These are phyloP conservation scores for Pteromalus puparum DNA, from an alignment of 1,140 invertebrate genomes.

Conservation along the genomic window DNA sequence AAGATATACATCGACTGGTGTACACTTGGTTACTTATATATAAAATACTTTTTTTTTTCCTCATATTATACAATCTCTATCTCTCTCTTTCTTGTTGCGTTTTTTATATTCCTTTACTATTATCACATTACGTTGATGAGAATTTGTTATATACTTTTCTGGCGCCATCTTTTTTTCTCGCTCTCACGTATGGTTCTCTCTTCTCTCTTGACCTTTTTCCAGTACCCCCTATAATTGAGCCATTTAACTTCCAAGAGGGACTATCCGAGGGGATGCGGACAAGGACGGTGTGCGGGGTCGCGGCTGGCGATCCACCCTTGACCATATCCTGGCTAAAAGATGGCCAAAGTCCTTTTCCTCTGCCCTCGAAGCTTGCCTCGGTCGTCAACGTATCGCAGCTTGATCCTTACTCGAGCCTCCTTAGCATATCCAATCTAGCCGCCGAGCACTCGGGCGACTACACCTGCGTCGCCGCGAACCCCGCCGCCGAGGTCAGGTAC, in stretches of 20 bases:
- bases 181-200: slow-evolving; percentile 80
- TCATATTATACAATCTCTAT: too few species aligned
- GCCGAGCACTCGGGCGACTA: slow-evolving; percentile 87
- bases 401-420: slow-evolving; percentile 84
- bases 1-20: too few species aligned
- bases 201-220: slow-evolving; percentile 80
- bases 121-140: too few species aligned
- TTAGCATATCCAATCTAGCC: slow-evolving; percentile 85
- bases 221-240: slow-evolving; percentile 90
- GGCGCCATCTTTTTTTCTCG: slow-evolving; percentile 76
- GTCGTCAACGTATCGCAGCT: slow-evolving; percentile 82
- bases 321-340: slow-evolving; percentile 88
- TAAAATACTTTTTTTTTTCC: too few species aligned
- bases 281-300: slow-evolving; percentile 89
- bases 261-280: slow-evolving; percentile 90
- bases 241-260: slow-evolving; percentile 88
- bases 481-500: slow-evolving; percentile 86
- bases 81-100: too few species aligned
- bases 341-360: slow-evolving; percentile 76
- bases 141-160: slow-evolving; percentile 58
- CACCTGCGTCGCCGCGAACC: slow-evolving; percentile 88
- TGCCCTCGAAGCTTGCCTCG: slow-evolving; percentile 78
- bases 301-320: slow-evolving; percentile 86
- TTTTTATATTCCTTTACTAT: too few species aligned
- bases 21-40: too few species aligned